Conservation (phyloP, 1,140 invertebrate species). For the Teleogryllus occipitalis region DNA sequence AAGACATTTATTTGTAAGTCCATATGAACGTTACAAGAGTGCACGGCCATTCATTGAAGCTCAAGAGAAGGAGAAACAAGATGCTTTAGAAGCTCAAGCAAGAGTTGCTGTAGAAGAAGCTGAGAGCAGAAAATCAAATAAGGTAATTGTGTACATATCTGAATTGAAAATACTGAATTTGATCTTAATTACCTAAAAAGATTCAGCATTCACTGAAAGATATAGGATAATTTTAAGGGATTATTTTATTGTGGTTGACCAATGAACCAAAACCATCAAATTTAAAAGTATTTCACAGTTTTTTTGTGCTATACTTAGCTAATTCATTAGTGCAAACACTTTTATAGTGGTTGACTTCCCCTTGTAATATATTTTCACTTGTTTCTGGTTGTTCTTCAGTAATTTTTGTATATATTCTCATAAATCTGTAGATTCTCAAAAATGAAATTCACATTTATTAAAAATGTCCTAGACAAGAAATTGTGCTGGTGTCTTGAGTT, state of each 20-base stretch:
- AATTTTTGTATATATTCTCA: no score
- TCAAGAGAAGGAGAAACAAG: neutral
- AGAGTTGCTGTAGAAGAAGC: neutral
- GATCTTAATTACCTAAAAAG: neutral
- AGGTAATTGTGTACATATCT: neutral
- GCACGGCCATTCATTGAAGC: neutral
- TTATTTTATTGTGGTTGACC: neutral
- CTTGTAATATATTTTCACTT: no score
- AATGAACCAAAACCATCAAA: no score
- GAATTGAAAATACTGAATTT: neutral
- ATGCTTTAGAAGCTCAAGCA: neutral
- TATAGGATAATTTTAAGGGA: neutral
- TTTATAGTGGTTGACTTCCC: neutral
- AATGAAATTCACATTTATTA: no score
- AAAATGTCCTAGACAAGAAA: no score
- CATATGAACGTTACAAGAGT: neutral
- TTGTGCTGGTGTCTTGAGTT: no score
- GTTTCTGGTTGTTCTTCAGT: no score
- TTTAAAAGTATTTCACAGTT: no score
- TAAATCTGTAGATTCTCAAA: no score
- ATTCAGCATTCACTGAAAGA: no score
- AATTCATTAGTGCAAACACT: no score
- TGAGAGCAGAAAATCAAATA: neutral
- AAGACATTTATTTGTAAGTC: neutral
- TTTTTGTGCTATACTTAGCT: no score